A percentile compares a stretch with the other conserved stretches of the same genome.
Conservation (phyloP, 2,113 vertebrate genomes). For the Myxocyprinus asiaticus region DNA sequence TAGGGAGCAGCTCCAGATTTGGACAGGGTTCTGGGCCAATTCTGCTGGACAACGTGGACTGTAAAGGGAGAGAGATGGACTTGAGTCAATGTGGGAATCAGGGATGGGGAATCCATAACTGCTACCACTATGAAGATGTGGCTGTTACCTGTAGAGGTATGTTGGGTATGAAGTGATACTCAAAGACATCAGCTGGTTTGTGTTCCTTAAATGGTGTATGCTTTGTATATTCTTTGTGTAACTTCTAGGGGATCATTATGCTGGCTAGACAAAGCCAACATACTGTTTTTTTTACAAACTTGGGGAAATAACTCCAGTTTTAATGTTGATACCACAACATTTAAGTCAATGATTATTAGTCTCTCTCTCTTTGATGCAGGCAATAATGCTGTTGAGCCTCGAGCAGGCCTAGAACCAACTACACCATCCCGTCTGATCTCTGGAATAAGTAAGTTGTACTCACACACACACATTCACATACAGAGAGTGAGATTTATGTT, state of each 20-base stretch:
- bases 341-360: too few species aligned
- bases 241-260: too few species aligned
- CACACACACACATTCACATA: neutral
- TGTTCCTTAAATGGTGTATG: too few species aligned
- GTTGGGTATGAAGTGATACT: neutral
- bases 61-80: slow-evolving; percentile 81
- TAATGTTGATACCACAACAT: too few species aligned
- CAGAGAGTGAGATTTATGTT: neutral
- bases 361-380: slow-evolving; percentile 67
- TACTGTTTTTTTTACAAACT: too few species aligned
- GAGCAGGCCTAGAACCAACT: slow-evolving; percentile 59
- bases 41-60: slow-evolving; percentile 93
- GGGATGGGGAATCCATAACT: slow-evolving; percentile 95
- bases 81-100: slow-evolving; percentile 86
- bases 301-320: too few species aligned
- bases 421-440: slow-evolving; percentile 49
- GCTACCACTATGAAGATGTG: slow-evolving; percentile 97
- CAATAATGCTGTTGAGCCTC: slow-evolving; percentile 56
- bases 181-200: too few species aligned
- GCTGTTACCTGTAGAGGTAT: slow-evolving; percentile 87
- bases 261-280: too few species aligned
- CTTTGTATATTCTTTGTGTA: too few species aligned
- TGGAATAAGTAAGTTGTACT: slow-evolving; percentile 65
- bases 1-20: slow-evolving; percentile 80
- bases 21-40: slow-evolving; percentile 87